Evolutionary conservation across 2,113 vertebrate species (phyloP).

Genomic region (Lophura nycthemera): DNA sequence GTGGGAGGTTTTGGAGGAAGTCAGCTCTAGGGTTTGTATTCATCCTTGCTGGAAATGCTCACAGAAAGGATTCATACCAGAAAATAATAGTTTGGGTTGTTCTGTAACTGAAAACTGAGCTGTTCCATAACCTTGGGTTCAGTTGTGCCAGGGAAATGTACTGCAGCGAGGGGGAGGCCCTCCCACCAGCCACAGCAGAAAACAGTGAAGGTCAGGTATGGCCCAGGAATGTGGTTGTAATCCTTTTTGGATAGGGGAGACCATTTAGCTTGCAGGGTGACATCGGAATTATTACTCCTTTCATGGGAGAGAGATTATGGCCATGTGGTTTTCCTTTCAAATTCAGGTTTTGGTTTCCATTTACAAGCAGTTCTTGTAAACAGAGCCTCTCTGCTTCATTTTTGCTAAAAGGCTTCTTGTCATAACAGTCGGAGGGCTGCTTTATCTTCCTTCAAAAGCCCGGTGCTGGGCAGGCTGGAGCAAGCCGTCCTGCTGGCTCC

Average conservation of each 20-base stretch:
- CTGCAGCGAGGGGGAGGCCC: neutral
- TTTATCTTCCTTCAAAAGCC: constrained; percentile 46
- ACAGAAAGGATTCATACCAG: neutral
- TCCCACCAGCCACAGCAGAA: neutral
- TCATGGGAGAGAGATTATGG: constrained; percentile 41
- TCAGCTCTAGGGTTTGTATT: neutral
- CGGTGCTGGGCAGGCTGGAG: constrained; percentile 1
- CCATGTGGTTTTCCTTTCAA: constrained; percentile 64
- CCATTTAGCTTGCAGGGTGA: constrained; percentile 37
- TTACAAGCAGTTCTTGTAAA: constrained; percentile 62
- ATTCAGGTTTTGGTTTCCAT: constrained; percentile 45
- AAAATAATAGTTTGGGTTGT: neutral
- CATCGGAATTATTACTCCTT: constrained; percentile 44
- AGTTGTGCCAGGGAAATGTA: neutral
- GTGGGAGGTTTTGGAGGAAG: neutral
- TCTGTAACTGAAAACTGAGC: constrained; percentile 3
- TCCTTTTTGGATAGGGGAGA: constrained; percentile 35
- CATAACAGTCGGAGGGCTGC: constrained; percentile 50
- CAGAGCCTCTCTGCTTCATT: constrained; percentile 47
- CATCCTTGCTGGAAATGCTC: neutral
- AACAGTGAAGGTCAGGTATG: neutral
- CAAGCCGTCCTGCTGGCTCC: no score
- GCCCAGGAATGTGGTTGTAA: constrained; percentile 29
- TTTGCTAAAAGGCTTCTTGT: constrained; percentile 62
- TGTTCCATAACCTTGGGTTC: constrained; percentile 16